These are phyloP conservation scores for Drosophila hamatofila DNA, from an alignment of 2,888 invertebrate genomes.

Conservation along the genomic window DNA sequence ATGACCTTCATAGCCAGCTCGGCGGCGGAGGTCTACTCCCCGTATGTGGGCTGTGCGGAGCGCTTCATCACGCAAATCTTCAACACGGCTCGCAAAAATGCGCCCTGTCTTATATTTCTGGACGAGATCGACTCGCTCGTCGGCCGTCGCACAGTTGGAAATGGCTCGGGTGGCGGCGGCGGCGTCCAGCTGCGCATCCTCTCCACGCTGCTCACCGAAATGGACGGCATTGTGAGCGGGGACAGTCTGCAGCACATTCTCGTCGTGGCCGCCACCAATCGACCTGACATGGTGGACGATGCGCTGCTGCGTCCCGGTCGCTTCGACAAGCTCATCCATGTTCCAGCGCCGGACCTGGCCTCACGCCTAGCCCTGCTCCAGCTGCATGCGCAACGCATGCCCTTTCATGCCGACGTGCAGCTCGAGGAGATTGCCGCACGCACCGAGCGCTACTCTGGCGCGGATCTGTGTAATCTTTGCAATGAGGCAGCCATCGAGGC, in stretches of 20 bases:
- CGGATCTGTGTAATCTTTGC: slow-evolving; percentile 88
- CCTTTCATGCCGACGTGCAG: slow-evolving; percentile 84
- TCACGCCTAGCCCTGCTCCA: slow-evolving; percentile 86
- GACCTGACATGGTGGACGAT: slow-evolving; percentile 88
- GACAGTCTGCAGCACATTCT: slow-evolving; percentile 84
- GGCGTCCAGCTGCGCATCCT: slow-evolving; percentile 87
- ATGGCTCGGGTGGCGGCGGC: slow-evolving; percentile 69
- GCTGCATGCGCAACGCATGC: slow-evolving; percentile 85
- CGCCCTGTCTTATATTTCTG: slow-evolving; percentile 88
- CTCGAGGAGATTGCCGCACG: slow-evolving; percentile 84
- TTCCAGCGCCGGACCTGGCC: slow-evolving; percentile 87
- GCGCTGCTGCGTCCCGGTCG: slow-evolving; percentile 88
- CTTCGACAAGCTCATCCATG: slow-evolving; percentile 88
- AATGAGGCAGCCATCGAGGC: slow-evolving; percentile 88
- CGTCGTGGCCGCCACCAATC: slow-evolving; percentile 89
- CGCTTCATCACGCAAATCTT: slow-evolving; percentile 87
- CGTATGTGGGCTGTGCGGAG: slow-evolving; percentile 89
- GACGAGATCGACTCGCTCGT: slow-evolving; percentile 88
- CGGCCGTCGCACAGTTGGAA: slow-evolving; percentile 82
- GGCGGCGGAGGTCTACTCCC: slow-evolving; percentile 88
- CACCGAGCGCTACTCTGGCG: slow-evolving; percentile 88
- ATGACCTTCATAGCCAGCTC: slow-evolving; percentile 87
- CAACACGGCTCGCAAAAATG: slow-evolving; percentile 87
- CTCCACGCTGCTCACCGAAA: slow-evolving; percentile 88
- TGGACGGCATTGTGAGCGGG: slow-evolving; percentile 87